These are phyloP conservation scores for Calyptommatus sinebrachiatus DNA, from an alignment of 2,113 vertebrate genomes.

Conservation along the genomic window DNA sequence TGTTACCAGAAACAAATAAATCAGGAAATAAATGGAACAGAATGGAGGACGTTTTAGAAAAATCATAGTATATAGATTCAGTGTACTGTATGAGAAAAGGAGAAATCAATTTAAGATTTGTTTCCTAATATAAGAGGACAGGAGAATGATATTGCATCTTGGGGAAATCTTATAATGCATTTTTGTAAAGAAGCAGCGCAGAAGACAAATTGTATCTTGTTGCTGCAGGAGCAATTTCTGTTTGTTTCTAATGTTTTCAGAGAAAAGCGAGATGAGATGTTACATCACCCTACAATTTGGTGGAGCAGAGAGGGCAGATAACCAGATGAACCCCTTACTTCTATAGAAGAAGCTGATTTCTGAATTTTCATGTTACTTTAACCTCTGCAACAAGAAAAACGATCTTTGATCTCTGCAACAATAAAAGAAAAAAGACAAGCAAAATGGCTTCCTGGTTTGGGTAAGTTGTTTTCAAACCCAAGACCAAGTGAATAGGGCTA, in stretches of 20 bases:
- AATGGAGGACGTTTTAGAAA: slow-evolving; percentile 21
- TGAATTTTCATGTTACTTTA: neutral
- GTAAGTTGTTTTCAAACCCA: no score
- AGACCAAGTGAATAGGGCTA: no score
- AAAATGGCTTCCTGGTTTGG: no score
- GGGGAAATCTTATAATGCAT: slow-evolving; percentile 1
- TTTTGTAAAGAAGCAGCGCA: neutral
- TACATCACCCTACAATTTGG: neutral
- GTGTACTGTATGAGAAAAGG: slow-evolving; percentile 1
- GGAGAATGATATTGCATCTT: neutral
- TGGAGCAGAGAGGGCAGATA: neutral
- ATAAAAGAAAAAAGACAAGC: no score
- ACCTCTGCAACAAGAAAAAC: no score
- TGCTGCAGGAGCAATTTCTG: neutral
- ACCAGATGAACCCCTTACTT: neutral
- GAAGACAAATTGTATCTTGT: slow-evolving; percentile 6
- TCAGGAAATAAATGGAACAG: slow-evolving; percentile 11
- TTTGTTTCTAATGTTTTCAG: neutral
- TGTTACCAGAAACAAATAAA: slow-evolving; percentile 21
- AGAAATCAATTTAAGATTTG: slow-evolving; percentile 29
- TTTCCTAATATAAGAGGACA: slow-evolving; percentile 11
- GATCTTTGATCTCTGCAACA: no score
- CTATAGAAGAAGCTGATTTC: neutral
- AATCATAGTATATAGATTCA: neutral
- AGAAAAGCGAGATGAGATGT: neutral